Evolutionary conservation across 2,113 vertebrate genomes (phyloP).

Genomic region (Phocoena sinus): DNA sequence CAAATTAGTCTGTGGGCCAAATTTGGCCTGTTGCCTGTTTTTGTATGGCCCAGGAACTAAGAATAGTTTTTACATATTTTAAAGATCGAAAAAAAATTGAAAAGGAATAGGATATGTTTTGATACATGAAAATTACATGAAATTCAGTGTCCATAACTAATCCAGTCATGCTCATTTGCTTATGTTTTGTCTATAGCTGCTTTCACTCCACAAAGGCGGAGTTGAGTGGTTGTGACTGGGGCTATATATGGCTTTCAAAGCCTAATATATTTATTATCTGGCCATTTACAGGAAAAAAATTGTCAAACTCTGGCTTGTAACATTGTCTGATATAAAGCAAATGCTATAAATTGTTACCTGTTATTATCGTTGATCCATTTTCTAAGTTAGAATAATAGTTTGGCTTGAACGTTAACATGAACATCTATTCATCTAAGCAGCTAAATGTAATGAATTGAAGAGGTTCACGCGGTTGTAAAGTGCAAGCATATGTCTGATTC

Average conservation of each 20-base stretch:
- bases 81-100: neutral
- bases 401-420: neutral
- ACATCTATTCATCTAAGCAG: conserved; percentile 9
- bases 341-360: neutral
- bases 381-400: neutral
- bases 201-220: neutral
- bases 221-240: neutral
- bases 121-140: neutral
- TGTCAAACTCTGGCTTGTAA: neutral
- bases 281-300: neutral
- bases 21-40: neutral
- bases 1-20: neutral
- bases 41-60: neutral
- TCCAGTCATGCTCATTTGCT: neutral
- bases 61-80: neutral
- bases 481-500: neutral
- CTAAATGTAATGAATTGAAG: neutral
- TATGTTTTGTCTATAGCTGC: neutral
- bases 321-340: neutral
- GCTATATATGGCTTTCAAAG: neutral
- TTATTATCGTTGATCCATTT: neutral
- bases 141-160: neutral
- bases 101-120: neutral
- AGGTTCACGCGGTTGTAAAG: neutral
- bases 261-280: neutral